phyloP scores from a whole-genome alignment of 2,888 invertebrate species.

The Lycaena phlaeas region DNA sequence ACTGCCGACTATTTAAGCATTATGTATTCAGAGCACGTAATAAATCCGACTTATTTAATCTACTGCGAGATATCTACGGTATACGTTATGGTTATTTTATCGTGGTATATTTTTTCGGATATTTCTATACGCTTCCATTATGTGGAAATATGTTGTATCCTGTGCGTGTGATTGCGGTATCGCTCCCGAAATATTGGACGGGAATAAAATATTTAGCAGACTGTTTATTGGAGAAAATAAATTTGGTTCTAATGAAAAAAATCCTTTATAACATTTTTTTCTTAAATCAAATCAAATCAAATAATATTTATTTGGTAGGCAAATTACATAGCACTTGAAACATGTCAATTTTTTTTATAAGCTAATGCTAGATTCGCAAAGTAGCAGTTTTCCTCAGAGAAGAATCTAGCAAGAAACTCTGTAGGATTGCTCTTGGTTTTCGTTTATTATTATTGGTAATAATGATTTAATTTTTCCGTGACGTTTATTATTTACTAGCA shows the following conservation, averaged over 20 bases:
- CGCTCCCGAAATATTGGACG: neutral
- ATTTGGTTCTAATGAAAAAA: neutral
- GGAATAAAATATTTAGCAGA: neutral
- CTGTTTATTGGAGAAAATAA: neutral
- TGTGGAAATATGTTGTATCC: neutral
- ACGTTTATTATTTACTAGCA: no score
- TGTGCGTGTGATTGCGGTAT: neutral
- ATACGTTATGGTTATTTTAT: constrained; percentile 13
- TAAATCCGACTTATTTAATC: constrained; percentile 61
- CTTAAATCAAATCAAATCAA: no score
- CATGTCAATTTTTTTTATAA: no score
- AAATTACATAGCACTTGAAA: no score
- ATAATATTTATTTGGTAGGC: no score
- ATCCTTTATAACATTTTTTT: no score
- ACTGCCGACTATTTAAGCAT: constrained; percentile 39
- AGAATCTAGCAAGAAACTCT: no score
- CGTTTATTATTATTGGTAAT: no score
- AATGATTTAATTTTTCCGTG: no score
- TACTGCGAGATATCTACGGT: constrained; percentile 37
- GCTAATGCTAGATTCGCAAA: no score
- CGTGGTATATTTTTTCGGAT: neutral
- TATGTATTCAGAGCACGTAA: constrained; percentile 50
- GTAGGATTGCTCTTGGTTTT: no score
- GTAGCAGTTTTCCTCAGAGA: no score
- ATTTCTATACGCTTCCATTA: neutral